Evolutionary conservation across 2,113 vertebrate species (phyloP), one percentile per base, ranked within the genome.

Genomic region (Bambusicola thoracicus): DNA sequence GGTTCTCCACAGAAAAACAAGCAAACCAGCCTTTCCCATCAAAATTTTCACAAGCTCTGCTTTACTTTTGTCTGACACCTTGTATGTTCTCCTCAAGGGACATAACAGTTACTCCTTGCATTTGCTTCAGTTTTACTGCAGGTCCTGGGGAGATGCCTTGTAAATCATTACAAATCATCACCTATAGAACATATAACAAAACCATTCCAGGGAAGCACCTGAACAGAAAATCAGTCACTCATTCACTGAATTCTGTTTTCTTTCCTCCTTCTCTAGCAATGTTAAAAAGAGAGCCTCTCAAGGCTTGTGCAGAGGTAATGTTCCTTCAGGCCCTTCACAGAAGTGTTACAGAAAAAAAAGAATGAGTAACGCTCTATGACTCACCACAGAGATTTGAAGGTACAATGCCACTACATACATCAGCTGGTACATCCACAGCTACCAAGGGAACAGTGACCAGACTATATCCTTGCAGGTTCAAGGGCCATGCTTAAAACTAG

Each of bases 151-250:
- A 80, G 32, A 55, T 8, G 16, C 32, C 61, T 48, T 38, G 24
- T 81, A 85, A 85, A 68, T 44, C 21, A 19, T 41, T 82, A 76
- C 14, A 85, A 85, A 87, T 59, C n/a, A 87, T 46, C 29, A 68
- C 21, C 24, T 84, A 32, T 2, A 59, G 21, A 81, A 81, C 9
- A 51, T 20, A 44, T 3, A 73, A 55, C 19, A 95, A 81, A 85
- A 27, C 55, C 49, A 56, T 87, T 3, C 22, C 32, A 59, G 44
- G 29, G 69, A 48, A 87, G 85, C 30, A 78, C 2, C 56, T 34
- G 38, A 83, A 58, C 80, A 69, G 49, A 73, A 85, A 79, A 82
- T 2, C 43, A 83, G 40, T 29, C 81, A 25, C 40, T 75, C 25
- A 43, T 80, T 85, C 19, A 40, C 22, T 43, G 30, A 93, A 85